These are phyloP conservation scores for Halictus quadricinctus DNA, from an alignment of 2,888 invertebrate genomes.

Conservation along the genomic window DNA sequence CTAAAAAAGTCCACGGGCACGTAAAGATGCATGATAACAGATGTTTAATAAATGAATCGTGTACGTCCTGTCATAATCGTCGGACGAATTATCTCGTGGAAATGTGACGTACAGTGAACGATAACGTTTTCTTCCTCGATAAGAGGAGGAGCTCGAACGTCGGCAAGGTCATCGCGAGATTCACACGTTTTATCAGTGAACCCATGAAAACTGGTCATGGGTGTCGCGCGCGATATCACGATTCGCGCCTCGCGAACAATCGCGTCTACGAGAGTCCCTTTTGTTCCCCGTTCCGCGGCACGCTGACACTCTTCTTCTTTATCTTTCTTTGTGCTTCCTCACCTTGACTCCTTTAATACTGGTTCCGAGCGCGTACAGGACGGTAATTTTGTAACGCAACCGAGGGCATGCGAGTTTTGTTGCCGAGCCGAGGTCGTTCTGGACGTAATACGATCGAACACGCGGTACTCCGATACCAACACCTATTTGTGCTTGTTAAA, in stretches of 20 bases:
- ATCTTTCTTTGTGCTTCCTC: neutral
- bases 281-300: neutral
- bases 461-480: neutral
- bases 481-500: neutral
- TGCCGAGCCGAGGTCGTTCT: slow-evolving; percentile 24
- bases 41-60: slow-evolving; percentile 16
- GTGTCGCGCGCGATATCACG: neutral
- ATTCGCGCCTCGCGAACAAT: neutral
- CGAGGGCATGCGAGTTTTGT: slow-evolving; percentile 46
- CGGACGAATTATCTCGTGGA: slow-evolving; percentile 48
- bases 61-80: slow-evolving; percentile 4
- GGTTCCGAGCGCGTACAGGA: slow-evolving; percentile 35
- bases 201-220: slow-evolving; percentile 47
- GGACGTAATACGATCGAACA: slow-evolving; percentile 40
- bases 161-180: slow-evolving; percentile 53
- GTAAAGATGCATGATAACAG: slow-evolving; percentile 32
- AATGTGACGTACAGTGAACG: slow-evolving; percentile 32
- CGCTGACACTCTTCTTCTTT: neutral
- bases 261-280: neutral
- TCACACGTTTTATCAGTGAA: slow-evolving; percentile 39
- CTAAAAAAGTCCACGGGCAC: neutral
- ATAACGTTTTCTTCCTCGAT: slow-evolving; percentile 39
- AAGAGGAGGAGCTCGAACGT: slow-evolving; percentile 16
- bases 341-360: slow-evolving; percentile 56
- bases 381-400: slow-evolving; percentile 49